phyloP scores from a whole-genome alignment of 2,113 vertebrate species.

The Lontra canadensis region DNA sequence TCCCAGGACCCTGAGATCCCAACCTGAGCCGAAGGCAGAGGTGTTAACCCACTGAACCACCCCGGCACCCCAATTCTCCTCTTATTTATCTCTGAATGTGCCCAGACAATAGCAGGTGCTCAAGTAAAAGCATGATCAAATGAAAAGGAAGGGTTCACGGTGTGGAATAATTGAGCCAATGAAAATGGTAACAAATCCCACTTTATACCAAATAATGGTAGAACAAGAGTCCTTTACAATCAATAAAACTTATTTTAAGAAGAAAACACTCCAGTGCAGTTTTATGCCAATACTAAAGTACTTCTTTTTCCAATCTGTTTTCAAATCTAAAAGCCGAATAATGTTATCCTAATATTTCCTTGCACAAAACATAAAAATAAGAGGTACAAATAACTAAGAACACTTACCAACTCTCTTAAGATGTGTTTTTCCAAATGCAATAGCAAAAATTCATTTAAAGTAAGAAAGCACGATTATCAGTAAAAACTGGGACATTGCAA shows the following conservation, averaged over 20 bases:
- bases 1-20: too few relatives aligned
- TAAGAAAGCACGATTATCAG: background rate
- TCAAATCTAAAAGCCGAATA: conserved; percentile 22
- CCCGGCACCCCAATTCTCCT: background rate
- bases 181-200: background rate
- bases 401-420: background rate
- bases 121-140: background rate
- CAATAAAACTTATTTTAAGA: background rate
- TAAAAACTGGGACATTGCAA: background rate
- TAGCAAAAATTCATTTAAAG: conserved; percentile 10
- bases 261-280: background rate
- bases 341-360: background rate
- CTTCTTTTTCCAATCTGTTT: background rate
- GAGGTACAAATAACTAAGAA: background rate
- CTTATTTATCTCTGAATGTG: background rate
- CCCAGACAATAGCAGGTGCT: background rate
- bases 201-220: background rate
- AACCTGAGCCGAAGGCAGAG: too few relatives aligned
- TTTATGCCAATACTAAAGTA: background rate
- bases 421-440: conserved; percentile 34
- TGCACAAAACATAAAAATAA: conserved; percentile 47
- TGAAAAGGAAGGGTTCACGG: background rate
- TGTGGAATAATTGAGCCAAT: background rate
- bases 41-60: too few relatives aligned
- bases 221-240: background rate